Percentiles rank a stretch among this genome's conserved stretches.
Conservation (phyloP, 2,113 vertebrate genomes). For the Orycteropus afer region DNA sequence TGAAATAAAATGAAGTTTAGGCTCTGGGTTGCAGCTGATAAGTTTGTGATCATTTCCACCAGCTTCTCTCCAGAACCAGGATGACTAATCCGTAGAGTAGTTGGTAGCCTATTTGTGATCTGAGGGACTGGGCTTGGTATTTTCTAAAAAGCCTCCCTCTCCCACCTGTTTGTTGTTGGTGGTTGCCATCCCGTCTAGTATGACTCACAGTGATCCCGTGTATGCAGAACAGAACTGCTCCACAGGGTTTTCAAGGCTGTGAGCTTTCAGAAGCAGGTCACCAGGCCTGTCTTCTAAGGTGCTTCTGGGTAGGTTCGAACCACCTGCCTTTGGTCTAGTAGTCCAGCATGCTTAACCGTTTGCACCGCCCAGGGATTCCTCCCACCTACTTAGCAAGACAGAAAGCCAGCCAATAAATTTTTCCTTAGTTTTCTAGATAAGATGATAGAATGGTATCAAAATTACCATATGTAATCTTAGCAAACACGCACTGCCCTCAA, state of each 20-base stretch:
- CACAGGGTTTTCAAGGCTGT: neutral
- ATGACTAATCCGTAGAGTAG: neutral
- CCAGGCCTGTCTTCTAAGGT: neutral
- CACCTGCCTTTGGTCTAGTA: neutral
- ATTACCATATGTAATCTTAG: neutral
- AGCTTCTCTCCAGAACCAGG: neutral
- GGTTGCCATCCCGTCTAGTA: neutral
- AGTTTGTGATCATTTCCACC: constrained; percentile 8
- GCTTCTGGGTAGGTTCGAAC: neutral
- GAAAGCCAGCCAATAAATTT: neutral
- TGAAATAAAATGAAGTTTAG: neutral
- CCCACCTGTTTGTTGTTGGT: neutral
- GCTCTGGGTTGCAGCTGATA: neutral
- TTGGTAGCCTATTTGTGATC: neutral
- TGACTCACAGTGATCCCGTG: neutral
- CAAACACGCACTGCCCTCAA: no score
- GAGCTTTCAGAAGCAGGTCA: neutral
- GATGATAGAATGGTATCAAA: neutral
- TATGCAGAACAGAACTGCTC: neutral
- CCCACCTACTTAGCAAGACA: neutral
- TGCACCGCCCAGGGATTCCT: neutral
- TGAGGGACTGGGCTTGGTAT: neutral
- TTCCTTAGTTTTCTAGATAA: neutral
- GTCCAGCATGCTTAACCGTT: neutral
- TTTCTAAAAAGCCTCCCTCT: neutral